phyloP scores from a whole-genome alignment of 2,113 vertebrate species.

The Passer domesticus region DNA sequence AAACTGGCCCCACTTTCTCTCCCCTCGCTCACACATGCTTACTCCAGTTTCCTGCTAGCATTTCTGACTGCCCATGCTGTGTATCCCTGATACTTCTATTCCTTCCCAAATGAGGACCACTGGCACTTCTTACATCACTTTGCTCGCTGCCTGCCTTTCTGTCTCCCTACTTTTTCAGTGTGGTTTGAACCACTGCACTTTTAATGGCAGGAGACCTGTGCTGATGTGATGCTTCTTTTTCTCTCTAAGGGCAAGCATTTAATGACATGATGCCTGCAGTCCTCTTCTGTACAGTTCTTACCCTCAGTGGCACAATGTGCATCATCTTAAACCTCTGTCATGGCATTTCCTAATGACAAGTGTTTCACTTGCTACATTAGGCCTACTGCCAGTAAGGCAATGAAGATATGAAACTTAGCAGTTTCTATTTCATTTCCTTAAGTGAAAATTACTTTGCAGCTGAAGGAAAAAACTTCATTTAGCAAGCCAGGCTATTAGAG shows the following conservation, averaged over 20 bases:
- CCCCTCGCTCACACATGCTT: accelerated
- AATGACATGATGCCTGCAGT: not conserved
- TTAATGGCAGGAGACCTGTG: accelerated
- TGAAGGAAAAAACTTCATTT: not conserved
- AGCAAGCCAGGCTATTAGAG: not conserved
- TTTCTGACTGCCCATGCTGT: not conserved
- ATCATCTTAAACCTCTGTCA: not conserved
- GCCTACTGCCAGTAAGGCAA: not conserved
- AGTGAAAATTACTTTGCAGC: not conserved
- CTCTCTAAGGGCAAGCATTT: not conserved
- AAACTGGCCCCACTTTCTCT: not conserved
- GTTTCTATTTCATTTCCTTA: not conserved
- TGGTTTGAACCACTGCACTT: accelerated
- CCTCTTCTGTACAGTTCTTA: not conserved
- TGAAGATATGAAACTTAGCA: not conserved
- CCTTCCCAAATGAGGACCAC: accelerated
- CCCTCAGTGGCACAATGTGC: accelerated
- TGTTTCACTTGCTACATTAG: not conserved
- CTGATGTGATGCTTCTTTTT: not conserved
- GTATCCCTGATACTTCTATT: too few relatives aligned
- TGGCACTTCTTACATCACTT: not conserved
- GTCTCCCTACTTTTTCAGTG: accelerated
- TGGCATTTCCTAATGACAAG: not conserved
- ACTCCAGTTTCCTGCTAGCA: not conserved
- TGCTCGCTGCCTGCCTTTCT: not conserved